These are phyloP conservation scores for Anthonomus grandis DNA, from an alignment of 1,140 invertebrate genomes.

Conservation along the genomic window DNA sequence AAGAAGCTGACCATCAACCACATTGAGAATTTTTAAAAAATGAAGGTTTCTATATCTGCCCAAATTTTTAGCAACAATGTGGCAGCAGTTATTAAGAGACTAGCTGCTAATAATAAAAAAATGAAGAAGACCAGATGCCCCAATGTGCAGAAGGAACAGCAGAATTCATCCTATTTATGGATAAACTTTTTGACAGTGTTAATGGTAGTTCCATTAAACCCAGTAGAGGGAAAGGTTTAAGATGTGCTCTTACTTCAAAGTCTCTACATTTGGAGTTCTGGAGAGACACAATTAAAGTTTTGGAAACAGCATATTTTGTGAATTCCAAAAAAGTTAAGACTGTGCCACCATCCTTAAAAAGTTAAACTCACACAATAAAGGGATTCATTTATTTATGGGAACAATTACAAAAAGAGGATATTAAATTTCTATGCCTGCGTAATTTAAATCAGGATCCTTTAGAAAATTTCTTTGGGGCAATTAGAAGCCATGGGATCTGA, in stretches of 20 bases:
- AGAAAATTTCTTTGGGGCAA: conserved; percentile 25
- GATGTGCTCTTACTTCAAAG: too few species aligned
- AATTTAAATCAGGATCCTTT: conserved; percentile 27
- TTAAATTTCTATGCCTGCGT: conserved; percentile 16
- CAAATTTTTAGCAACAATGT: conserved; percentile 22
- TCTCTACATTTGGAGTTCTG: too few species aligned
- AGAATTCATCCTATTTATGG: too few species aligned
- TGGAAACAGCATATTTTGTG: too few species aligned
- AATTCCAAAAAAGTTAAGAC: too few species aligned
- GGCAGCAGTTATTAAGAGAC: conserved; percentile 13
- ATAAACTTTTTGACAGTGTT: too few species aligned
- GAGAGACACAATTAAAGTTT: too few species aligned
- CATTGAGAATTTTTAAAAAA: conserved; percentile 14
- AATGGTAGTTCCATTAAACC: too few species aligned
- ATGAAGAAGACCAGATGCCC: too few species aligned
- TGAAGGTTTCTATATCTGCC: conserved; percentile 8
- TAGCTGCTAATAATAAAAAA: too few species aligned
- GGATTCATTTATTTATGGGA: conserved; percentile 15
- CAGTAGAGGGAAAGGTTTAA: too few species aligned
- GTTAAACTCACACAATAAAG: conserved; percentile 12
- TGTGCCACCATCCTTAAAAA: conserved; percentile 21
- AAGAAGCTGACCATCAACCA: conserved; percentile 10
- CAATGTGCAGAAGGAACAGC: too few species aligned
- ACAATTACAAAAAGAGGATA: not conserved
- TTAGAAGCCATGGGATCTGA: conserved; percentile 18